Evolutionary conservation across 2,113 vertebrate genomes (phyloP).

Genomic region (Laticauda colubrina): DNA sequence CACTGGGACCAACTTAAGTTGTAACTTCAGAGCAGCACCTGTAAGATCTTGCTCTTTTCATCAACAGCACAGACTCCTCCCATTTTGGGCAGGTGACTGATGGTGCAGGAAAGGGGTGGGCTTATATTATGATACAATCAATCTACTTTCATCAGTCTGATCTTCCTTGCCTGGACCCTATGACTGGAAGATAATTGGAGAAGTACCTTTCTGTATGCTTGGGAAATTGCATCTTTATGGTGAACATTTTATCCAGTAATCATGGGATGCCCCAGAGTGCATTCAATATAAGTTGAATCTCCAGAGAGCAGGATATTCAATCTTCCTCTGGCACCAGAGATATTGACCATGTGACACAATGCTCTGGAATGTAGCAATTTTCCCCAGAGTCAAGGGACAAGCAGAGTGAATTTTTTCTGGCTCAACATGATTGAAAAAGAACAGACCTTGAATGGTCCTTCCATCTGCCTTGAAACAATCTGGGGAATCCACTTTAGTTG

Average conservation of each 20-base stretch:
- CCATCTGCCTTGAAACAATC: background rate
- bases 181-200: background rate
- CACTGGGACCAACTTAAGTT: background rate
- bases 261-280: background rate
- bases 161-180: background rate
- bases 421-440: background rate
- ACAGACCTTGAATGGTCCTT: background rate
- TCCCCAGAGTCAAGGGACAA: background rate
- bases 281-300: background rate
- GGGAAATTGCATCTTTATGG: background rate
- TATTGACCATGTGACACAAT: background rate
- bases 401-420: background rate
- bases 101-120: background rate
- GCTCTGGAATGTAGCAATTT: background rate
- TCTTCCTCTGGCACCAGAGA: no score
- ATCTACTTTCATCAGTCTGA: background rate
- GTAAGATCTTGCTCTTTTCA: background rate
- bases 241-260: background rate
- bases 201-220: background rate
- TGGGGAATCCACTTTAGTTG: conserved; percentile 6
- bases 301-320: background rate
- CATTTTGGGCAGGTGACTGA: background rate
- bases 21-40: background rate
- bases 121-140: background rate
- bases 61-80: background rate